Conservation (phyloP, 2,113 vertebrate species). For the Ictalurus punctatus region DNA sequence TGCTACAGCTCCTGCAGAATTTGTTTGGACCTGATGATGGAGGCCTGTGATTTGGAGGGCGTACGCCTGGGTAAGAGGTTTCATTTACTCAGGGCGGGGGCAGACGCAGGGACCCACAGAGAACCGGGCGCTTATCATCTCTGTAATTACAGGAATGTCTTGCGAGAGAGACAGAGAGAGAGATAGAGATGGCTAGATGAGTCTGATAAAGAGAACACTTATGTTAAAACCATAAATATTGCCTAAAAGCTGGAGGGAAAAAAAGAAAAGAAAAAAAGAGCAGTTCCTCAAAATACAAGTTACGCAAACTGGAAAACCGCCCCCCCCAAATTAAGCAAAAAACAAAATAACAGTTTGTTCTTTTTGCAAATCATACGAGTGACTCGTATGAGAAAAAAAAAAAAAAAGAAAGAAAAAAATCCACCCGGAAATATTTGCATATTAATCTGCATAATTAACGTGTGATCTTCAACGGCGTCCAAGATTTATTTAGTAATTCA, state of each 20-base stretch:
- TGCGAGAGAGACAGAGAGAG: not conserved
- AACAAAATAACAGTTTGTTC: not conserved
- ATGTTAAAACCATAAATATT: not conserved
- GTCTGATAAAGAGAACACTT: not conserved
- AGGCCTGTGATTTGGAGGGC: conserved; percentile 36
- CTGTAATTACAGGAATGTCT: conserved; percentile 40
- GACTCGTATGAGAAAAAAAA: not conserved
- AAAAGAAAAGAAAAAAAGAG: too few species aligned
- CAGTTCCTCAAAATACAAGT: not conserved
- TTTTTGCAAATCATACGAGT: too few species aligned
- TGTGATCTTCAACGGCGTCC: not conserved
- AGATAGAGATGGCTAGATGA: not conserved
- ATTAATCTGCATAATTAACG: not conserved
- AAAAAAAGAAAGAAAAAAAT: not conserved
- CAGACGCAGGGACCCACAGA: conserved; percentile 18
- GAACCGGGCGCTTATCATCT: conserved; percentile 28
- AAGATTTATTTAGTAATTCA: not conserved
- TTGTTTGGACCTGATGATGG: conserved; percentile 11
- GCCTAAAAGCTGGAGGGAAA: not conserved
- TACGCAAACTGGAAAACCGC: not conserved
- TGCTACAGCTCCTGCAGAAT: conserved; percentile 22
- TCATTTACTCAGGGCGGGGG: conserved; percentile 35
- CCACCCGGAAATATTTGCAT: not conserved
- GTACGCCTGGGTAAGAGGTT: conserved; percentile 46
- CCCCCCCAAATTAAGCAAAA: not conserved